Evolutionary conservation across 2,797 vertebrate species (phyloP).

Genomic region (Sebastiscus albofasciatus): DNA sequence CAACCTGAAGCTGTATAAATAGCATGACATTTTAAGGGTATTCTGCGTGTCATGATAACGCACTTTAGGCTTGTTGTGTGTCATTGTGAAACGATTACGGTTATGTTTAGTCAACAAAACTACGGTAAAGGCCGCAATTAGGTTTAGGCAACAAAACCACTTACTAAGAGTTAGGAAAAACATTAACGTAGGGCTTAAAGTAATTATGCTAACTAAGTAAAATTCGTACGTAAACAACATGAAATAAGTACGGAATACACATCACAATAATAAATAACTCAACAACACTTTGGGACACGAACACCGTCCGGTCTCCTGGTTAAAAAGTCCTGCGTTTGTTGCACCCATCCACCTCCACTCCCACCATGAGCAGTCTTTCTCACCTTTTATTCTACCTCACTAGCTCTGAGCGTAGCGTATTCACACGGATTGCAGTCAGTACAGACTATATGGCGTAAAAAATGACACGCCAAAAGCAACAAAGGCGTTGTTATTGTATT

Average conservation of each 20-base stretch:
- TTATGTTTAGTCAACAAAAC: background rate
- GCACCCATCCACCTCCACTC: no score
- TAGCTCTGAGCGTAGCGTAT: no score
- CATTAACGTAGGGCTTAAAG: background rate
- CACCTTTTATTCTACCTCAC: no score
- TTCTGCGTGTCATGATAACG: background rate
- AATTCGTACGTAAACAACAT: background rate
- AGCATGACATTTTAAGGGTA: background rate
- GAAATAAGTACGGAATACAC: background rate
- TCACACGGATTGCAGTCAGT: no score
- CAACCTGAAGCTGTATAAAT: background rate
- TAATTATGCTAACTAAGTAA: no score
- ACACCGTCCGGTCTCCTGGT: fast-evolving
- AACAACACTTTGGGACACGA: no score
- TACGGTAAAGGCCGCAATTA: background rate
- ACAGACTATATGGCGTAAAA: fast-evolving
- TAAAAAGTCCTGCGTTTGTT: no score
- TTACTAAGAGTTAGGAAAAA: background rate
- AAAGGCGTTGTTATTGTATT: no score
- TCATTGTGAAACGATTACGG: background rate
- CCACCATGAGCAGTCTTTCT: no score
- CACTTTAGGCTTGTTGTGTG: background rate
- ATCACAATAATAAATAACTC: background rate
- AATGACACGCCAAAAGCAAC: no score
- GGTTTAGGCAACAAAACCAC: background rate